Evolutionary conservation across 2,888 invertebrate species (phyloP), one percentile per base, ranked within the genome.

Genomic region (Euproctis similis): DNA sequence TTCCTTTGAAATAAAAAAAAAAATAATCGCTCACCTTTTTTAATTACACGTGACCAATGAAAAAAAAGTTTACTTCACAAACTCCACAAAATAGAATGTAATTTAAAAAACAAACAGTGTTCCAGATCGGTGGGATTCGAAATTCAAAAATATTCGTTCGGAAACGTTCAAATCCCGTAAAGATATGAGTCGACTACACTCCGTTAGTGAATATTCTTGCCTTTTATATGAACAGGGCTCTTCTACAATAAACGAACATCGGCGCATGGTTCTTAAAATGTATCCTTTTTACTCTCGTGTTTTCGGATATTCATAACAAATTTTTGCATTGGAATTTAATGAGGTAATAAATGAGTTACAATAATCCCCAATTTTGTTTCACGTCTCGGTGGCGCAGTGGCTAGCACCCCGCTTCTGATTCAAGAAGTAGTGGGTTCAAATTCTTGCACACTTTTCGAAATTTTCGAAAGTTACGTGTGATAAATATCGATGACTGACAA

Each of bases 141-240:
- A 40, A 40, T 28, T 39, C 30, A 28, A 40, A 46, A 30, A 36
- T 28, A 28, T 24, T 34, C 40, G 11, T 14, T 31, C 24, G 32
- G 30, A 41, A 45, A 34, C 40, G 47, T 45, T 56, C 42, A 43
- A 36, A 39, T 47, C 43, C 50, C 45, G 27, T 30, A 45, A 41
- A 48, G 56, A 57, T 48, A 46, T 43, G 26, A 40, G 41, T 52
- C 59, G 55, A 73, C 72, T 73, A 58, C 58, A 58, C 35, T 36
- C 25, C 33, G 34, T 34, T 8, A 20, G 38, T 36, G 42, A 30
- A 22, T 35, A 32, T 33, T 31, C 40, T 34, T 22, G 36, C 44
- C 57, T 61, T 64, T 54, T 65, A 65, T 64, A 64, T 34, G 36
- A 25, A 29, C 31, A 30, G 36, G 59, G 56, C 34, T 49, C 56